Percentiles rank a stretch among this genome's conserved stretches.
phyloP scores from a whole-genome alignment of 1,140 invertebrate species.

The Hermetia illucens region DNA sequence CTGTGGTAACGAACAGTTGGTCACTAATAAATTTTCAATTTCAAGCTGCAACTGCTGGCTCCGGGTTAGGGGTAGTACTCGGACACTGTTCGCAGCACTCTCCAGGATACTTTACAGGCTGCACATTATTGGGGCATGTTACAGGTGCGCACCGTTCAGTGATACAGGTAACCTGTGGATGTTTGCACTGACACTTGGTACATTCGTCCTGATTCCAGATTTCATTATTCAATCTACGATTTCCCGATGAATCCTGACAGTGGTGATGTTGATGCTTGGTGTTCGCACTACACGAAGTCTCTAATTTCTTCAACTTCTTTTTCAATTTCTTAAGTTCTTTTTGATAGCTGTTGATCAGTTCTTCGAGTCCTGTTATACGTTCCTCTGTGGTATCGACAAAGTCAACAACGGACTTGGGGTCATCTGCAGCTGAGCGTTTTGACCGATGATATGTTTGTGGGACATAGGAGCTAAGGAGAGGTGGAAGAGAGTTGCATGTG shows the following conservation, averaged over 20 bases:
- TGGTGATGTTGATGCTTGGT: conserved; percentile 13
- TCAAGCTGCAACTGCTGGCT: neutral
- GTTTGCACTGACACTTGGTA: conserved; percentile 35
- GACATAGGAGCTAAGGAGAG: conserved; percentile 17
- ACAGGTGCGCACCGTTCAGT: conserved; percentile 16
- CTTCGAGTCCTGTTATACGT: conserved; percentile 40
- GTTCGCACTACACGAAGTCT: conserved; percentile 27
- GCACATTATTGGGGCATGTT: conserved; percentile 17
- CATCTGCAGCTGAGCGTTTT: neutral
- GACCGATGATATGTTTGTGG: conserved; percentile 15
- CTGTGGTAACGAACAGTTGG: too few relatives aligned
- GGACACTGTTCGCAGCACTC: conserved; percentile 24
- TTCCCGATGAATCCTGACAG: conserved; percentile 32
- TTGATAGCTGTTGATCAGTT: conserved; percentile 36
- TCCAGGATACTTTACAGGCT: conserved; percentile 20
- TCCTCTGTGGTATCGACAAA: conserved; percentile 30
- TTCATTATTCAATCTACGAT: conserved; percentile 31
- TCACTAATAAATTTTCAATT: neutral
- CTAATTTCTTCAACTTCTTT: conserved; percentile 35
- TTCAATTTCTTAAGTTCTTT: conserved; percentile 38
- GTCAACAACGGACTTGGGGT: conserved; percentile 13
- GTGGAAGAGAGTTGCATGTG: conserved; percentile 28
- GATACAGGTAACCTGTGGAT: conserved; percentile 23
- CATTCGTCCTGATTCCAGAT: conserved; percentile 37
- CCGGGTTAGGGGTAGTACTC: neutral